Evolutionary conservation across 1,140 invertebrate species (phyloP).

Genomic region (Nebria ingens): DNA sequence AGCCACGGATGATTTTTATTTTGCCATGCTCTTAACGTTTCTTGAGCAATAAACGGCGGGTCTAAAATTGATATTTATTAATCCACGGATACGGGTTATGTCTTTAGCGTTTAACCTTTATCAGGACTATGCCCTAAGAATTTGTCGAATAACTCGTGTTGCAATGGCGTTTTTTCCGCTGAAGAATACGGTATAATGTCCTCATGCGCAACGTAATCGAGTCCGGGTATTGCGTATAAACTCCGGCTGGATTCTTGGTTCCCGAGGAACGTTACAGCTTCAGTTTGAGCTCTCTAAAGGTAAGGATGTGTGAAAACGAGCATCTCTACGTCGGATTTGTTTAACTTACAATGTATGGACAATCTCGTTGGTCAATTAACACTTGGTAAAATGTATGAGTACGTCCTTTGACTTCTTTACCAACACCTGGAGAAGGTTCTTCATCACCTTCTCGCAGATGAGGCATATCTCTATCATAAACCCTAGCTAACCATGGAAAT

Average conservation of each 20-base stretch:
- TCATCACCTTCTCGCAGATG: constrained; percentile 27
- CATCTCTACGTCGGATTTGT: background rate
- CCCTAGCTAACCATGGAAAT: constrained; percentile 89
- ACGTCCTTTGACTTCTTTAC: constrained; percentile 80
- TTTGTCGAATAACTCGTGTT: constrained; percentile 94
- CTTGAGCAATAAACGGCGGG: constrained; percentile 77
- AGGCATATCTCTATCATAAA: constrained; percentile 84
- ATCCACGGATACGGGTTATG: constrained; percentile 12
- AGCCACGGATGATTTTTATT: constrained; percentile 97
- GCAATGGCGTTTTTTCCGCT: constrained; percentile 69
- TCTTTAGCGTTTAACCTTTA: constrained; percentile 44
- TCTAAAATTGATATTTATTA: constrained; percentile 41
- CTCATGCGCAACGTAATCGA: constrained; percentile 96
- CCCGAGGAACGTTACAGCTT: constrained; percentile 94
- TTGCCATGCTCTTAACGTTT: constrained; percentile 89
- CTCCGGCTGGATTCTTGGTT: constrained; percentile 89
- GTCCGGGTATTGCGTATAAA: constrained; percentile 86
- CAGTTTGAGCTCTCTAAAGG: constrained; percentile 77
- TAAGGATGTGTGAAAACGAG: constrained; percentile 1
- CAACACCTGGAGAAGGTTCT: constrained; percentile 39
- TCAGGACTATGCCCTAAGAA: constrained; percentile 75
- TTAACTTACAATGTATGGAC: constrained; percentile 81
- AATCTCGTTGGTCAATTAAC: constrained; percentile 90
- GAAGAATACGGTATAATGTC: constrained; percentile 83
- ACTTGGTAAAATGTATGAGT: constrained; percentile 96